Evolutionary conservation across 2,797 vertebrate genomes (phyloP), one percentile per base, ranked within the genome.

Genomic region (Semotilus atromaculatus): DNA sequence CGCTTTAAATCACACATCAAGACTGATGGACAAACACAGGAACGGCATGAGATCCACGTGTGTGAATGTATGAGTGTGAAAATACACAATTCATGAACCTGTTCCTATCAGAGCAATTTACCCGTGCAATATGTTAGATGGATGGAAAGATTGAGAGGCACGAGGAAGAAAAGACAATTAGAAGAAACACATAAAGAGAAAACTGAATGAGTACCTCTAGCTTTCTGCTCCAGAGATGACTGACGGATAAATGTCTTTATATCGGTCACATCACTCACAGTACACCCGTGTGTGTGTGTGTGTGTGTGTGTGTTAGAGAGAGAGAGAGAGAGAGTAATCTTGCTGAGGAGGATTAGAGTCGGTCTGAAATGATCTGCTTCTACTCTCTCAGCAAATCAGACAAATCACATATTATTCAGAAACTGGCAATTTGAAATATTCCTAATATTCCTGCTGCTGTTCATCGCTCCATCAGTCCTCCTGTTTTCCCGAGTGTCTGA

Each of bases 311-410:
- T 7, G 2, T 3, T 7, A 21, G 51, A 43, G 77, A 45, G 73
- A 83, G 80, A 67, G 51, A 71, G 58, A 86, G 19, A 72, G 23
- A 74, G 68, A 77, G 74, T 73, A 71, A 82, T 87, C 78, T 81
- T 18, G 29, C 74, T 72, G 72, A 68, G 83, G 81, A 60, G 81
- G 85, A 82, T 87, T 64, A 60, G 53, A 53, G 78, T 84, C 82
- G 73, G 18, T 51, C 64, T 80, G 51, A 60, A 53, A 66, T 86
- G 80, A 85, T 70, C 73, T 34, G 40, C 82, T 85, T 75, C 67
- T 40, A 77, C 79, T 36, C 70, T 68, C 74, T 80, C 29, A 55
- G 55, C 29, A 68, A 86, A 81, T 84, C 66, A 40, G 21, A 29
- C 29, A 68, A 86, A 81, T 84, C 66, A 40, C n/a, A 29, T 43